Evolutionary conservation across 2,888 invertebrate species (phyloP).

Genomic region (Sclerodermus sp.): DNA sequence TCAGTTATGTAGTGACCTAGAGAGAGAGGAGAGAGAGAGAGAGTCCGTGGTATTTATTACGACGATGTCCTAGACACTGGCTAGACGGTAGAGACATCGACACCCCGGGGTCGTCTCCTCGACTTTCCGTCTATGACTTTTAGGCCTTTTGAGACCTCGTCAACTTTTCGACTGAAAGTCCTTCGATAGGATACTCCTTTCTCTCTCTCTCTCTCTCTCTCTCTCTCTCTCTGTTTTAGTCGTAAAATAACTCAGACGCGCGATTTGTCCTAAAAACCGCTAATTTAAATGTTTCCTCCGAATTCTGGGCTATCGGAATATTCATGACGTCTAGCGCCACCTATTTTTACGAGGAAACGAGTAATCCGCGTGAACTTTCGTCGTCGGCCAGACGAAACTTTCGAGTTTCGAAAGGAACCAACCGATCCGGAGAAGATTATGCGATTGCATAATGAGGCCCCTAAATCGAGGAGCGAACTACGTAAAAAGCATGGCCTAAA

Average conservation of each 20-base stretch:
- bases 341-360: no score
- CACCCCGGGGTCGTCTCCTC: slow-evolving; percentile 22
- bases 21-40: slow-evolving; percentile 33
- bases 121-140: slow-evolving; percentile 13
- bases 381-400: not conserved
- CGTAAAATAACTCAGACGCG: no score
- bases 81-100: slow-evolving; percentile 46
- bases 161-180: no score
- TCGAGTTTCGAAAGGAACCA: not conserved
- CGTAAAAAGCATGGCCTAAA: slow-evolving; percentile 17
- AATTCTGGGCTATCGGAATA: no score
- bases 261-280: no score
- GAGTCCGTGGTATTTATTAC: slow-evolving; percentile 47
- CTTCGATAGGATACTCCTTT: no score
- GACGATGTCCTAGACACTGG: slow-evolving; percentile 50
- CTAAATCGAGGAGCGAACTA: slow-evolving; percentile 17
- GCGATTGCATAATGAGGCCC: slow-evolving; percentile 22
- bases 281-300: no score
- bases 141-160: no score
- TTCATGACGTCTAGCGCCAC: no score
- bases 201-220: no score
- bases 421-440: slow-evolving; percentile 2
- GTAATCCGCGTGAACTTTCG: no score
- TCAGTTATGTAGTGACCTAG: slow-evolving; percentile 51
- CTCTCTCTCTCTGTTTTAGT: no score